Base-by-base conservation (phyloP, 1,140 invertebrate species). In the Bombus pyrosoma region DNA sequence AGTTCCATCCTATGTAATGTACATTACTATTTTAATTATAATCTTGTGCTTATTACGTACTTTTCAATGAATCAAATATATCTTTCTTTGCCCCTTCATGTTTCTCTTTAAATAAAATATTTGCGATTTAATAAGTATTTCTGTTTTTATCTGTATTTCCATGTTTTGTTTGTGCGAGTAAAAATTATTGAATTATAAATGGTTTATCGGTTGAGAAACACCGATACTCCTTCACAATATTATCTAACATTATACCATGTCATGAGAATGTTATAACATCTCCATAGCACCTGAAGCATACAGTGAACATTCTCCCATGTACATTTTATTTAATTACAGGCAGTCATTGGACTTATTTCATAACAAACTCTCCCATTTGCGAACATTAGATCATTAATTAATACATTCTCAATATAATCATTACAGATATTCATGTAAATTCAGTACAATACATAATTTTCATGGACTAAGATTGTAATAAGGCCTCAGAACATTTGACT, bases 241-340 rank as follows among this genome's bases (percentile, higher is more conserved):
- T 89, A 91, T 83, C 84, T 92, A 91, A 86, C 73, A 80, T 92
- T 92, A 92, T 74, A 88, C 81, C 84, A 91, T 89, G 87, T 89
- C 86, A 91, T 91, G 89, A 87, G 89, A 81, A 90, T 89, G 87
- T 79, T 76, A 83, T 64, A n/a, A 68, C 91, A 90, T 92, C 84
- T 90, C 74, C 92, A 92, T 92, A 93, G 92, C 92, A 93, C 92
- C 92, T 92, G 92, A 92, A 93, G 92, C 93, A 91, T 89, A 93
- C 93, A 86, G 93, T 93, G 93, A 94, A 94, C 93, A 94, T 94
- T 94, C 93, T 93, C 93, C 84, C 89, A 87, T 85, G 87, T 93
- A 91, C 88, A 92, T 87, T 91, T 91, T 90, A 91, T 88, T 88
- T 90, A 91, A 90, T 91, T 93, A 93, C 87, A 92, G 89, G 92